Conservation (phyloP, 2,797 vertebrate species). For the Silurus lanzhouensis region DNA sequence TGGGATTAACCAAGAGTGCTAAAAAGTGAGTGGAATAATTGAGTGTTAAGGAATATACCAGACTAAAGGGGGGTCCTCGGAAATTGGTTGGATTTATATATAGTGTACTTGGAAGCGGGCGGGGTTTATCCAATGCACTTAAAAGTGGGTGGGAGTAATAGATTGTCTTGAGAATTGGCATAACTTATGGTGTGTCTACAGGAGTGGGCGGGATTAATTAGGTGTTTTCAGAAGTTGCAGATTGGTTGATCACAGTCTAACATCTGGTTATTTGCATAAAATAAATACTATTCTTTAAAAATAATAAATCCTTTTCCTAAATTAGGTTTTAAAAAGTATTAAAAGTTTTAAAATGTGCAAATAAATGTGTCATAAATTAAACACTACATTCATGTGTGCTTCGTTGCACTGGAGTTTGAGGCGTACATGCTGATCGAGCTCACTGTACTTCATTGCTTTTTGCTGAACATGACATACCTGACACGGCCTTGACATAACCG, state of each 20-base stretch:
- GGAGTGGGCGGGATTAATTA: not conserved
- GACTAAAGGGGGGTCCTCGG: too few species aligned
- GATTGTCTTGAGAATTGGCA: too few species aligned
- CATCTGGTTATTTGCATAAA: not conserved
- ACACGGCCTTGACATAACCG: not conserved
- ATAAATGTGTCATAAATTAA: too few species aligned
- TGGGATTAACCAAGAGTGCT: not conserved
- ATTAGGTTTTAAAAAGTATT: not conserved
- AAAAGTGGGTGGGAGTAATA: too few species aligned
- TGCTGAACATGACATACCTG: not conserved
- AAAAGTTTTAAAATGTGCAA: not conserved
- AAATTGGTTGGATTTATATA: too few species aligned
- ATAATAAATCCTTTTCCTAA: not conserved
- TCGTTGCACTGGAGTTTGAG: not conserved
- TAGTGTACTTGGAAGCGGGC: too few species aligned
- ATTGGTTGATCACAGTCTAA: not conserved
- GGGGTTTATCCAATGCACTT: too few species aligned
- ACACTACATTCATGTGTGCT: not conserved
- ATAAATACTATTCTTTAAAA: not conserved
- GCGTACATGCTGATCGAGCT: not conserved
- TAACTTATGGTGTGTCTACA: too few species aligned
- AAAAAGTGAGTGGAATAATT: not conserved
- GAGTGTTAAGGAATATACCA: too few species aligned
- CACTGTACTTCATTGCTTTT: not conserved
- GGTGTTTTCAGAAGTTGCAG: too few species aligned